Conservation (phyloP, 2,888 invertebrate genomes). For the Hermaeophaga mercurialis region DNA sequence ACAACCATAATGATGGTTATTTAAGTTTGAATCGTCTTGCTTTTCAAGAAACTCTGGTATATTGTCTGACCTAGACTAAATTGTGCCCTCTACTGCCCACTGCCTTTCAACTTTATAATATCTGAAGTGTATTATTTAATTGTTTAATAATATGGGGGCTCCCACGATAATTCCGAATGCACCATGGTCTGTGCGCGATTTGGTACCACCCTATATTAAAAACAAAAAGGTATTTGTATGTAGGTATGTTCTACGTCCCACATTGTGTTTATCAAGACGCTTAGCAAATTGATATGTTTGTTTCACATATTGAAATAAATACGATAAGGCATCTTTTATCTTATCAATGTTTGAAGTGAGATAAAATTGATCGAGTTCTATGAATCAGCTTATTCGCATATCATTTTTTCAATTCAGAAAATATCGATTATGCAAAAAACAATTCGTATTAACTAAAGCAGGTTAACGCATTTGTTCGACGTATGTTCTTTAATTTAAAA, state of each 20-base stretch:
- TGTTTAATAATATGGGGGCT: slow-evolving; percentile 2
- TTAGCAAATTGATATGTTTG: slow-evolving; percentile 7
- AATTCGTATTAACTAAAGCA: too few species aligned
- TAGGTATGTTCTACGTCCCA: slow-evolving; percentile 3
- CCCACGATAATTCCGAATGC: background rate
- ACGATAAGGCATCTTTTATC: slow-evolving; percentile 9
- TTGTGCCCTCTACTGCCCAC: slow-evolving; percentile 3
- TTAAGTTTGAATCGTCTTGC: too few species aligned
- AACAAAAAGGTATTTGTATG: slow-evolving; percentile 2
- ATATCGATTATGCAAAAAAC: too few species aligned
- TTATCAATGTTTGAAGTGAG: slow-evolving; percentile 2
- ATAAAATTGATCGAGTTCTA: too few species aligned
- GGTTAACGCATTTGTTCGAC: too few species aligned
- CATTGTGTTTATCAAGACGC: background rate
- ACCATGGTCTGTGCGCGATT: background rate
- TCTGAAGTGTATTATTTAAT: slow-evolving; percentile 1
- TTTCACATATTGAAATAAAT: slow-evolving; percentile 3
- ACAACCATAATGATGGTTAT: too few species aligned
- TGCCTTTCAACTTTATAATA: slow-evolving; percentile 1
- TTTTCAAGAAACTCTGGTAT: slow-evolving; percentile 1
- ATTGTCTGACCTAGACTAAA: slow-evolving; percentile 8
- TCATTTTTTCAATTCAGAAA: too few species aligned
- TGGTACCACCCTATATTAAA: slow-evolving; percentile 1
- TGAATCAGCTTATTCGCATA: too few species aligned
- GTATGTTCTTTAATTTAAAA: too few species aligned